Conservation (phyloP, 2,888 invertebrate species). For the Rhagonycha fulva region DNA sequence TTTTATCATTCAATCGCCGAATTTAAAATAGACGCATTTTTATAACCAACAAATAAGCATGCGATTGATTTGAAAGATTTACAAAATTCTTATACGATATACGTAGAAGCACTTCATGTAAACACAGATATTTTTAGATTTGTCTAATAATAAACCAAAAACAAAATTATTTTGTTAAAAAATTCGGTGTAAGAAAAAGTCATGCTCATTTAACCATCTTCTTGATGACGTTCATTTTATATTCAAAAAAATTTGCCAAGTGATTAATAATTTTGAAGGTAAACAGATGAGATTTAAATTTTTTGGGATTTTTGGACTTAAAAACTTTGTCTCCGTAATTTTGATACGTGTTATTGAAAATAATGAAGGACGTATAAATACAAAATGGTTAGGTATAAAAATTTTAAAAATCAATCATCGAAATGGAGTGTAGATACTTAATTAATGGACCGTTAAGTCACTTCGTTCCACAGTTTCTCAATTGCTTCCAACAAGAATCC, state of each 20-base stretch:
- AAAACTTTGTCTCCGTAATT: too few relatives aligned
- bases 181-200: neutral
- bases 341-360: too few relatives aligned
- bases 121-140: neutral
- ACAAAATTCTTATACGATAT: neutral
- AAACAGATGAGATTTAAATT: neutral
- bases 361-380: too few relatives aligned
- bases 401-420: too few relatives aligned
- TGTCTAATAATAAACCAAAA: neutral
- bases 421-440: neutral
- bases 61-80: neutral
- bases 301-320: neutral
- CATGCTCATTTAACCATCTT: constrained; percentile 1
- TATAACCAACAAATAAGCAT: neutral
- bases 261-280: neutral
- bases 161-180: neutral
- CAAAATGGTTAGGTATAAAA: too few relatives aligned
- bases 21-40: neutral
- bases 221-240: neutral
- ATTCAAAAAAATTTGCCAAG: neutral
- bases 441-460: neutral
- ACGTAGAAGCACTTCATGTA: neutral
- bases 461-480: neutral
- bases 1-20: neutral
- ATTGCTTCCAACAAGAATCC: neutral